Evolutionary conservation across 2,888 invertebrate species (phyloP), one percentile per base, ranked within the genome.

Genomic region (Spodoptera exigua): DNA sequence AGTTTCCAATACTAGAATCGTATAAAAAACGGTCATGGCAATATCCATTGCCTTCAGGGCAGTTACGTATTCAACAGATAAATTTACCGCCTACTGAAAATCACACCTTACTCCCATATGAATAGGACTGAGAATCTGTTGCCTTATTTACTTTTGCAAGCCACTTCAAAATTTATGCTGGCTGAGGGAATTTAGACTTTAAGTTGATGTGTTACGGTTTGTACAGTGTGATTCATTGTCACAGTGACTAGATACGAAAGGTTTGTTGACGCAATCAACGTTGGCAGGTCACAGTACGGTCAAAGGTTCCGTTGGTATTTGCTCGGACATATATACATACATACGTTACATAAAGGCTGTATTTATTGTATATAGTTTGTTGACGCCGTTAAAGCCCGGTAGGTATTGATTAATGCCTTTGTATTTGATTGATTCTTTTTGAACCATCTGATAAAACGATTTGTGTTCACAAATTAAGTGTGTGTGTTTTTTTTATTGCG

Each of bases 1-100:
- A 73, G 78, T 76, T 76, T 78, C 76, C 84, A 83, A 77, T 75
- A 85, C 76, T 79, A 77, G 78, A 80, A 77, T 79, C 79, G 79
- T 75, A 81, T 80, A 76, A 84, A 86, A 88, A 89, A 85, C 82
- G 83, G 81, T 73, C 83, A 79, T 79, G 77, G 85, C 89, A 88
- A 88, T 89, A 89, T 84, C 83, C 78, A 80, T 77, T 82, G 82
- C 89, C 86, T 85, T 82, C 73, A 75, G 86, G 84, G 82, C 81
- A 79, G 76, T 85, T 80, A 79, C 79, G 74, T 81, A 80, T 82
- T 77, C 76, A 77, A 75, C 70, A 70, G 71, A 62, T 49, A 63
- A 11, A 59, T 51, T 61, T 35, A 61, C 5, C 3, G 10, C 14
- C 43, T 73, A 73, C 7, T 0, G 43, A 35, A 74, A 74, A 63